These are phyloP conservation scores for Lagocephalus sceleratus DNA, from an alignment of 2,797 vertebrate genomes.

Conservation along the genomic window DNA sequence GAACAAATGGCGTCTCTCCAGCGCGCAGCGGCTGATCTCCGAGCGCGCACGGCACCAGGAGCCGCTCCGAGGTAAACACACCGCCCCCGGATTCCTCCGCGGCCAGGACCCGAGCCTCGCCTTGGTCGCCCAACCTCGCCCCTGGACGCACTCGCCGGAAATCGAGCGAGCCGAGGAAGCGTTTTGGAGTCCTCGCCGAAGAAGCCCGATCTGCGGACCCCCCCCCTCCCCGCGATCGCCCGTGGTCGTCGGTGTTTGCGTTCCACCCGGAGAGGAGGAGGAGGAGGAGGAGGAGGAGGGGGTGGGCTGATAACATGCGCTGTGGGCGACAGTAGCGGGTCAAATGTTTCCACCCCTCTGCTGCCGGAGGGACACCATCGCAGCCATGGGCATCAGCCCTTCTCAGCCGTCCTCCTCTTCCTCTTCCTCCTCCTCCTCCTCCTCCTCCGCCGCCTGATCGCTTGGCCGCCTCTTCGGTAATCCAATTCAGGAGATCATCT, in stretches of 20 bases:
- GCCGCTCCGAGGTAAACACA: constrained; percentile 58
- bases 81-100: constrained; percentile 33
- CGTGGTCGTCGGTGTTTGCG: constrained; percentile 13
- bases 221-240: neutral
- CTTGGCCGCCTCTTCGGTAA: constrained; percentile 47
- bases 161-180: constrained; percentile 17
- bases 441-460: constrained; percentile 36
- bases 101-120: neutral
- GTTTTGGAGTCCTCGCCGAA: no score
- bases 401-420: constrained; percentile 30
- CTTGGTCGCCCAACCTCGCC: neutral
- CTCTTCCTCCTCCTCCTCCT: constrained; percentile 19
- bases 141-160: constrained; percentile 23
- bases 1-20: constrained; percentile 77
- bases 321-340: constrained; percentile 44
- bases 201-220: neutral
- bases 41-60: constrained; percentile 47
- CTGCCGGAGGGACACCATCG: constrained; percentile 32
- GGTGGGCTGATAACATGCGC: constrained; percentile 29
- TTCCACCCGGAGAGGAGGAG: neutral
- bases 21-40: constrained; percentile 68
- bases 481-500: constrained; percentile 70
- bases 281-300: constrained; percentile 1
- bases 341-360: constrained; percentile 47
- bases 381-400: constrained; percentile 57